A percentile compares a stretch with the other conserved stretches of the same genome.
These are phyloP conservation scores for Phoxinus phoxinus DNA, from an alignment of 2,113 vertebrate species.

Conservation along the genomic window DNA sequence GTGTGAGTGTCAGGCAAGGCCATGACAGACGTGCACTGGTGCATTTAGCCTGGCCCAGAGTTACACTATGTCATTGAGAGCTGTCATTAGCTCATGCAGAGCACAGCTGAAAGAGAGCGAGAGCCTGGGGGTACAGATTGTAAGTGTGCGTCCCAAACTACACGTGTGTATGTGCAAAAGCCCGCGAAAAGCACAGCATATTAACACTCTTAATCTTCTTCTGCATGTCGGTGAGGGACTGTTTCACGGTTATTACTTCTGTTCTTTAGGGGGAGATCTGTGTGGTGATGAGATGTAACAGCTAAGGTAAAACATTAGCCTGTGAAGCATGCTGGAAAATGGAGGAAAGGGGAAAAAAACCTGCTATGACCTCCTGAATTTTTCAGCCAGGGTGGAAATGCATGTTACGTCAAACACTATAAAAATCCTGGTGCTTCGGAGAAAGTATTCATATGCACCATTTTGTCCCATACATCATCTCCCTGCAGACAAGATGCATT, in stretches of 20 bases:
- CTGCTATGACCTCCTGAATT: slow-evolving; percentile 39
- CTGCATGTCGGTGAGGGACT: slow-evolving; percentile 60
- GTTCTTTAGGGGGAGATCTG: slow-evolving; percentile 60
- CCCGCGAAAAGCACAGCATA: slow-evolving; percentile 58
- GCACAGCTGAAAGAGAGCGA: slow-evolving; percentile 58
- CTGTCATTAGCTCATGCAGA: slow-evolving; percentile 62
- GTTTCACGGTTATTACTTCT: slow-evolving; percentile 63
- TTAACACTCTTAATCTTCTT: slow-evolving; percentile 63
- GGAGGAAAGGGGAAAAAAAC: neutral
- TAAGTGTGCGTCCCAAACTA: slow-evolving; percentile 19
- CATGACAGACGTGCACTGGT: slow-evolving; percentile 54
- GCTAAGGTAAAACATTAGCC: slow-evolving; percentile 59
- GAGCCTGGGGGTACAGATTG: slow-evolving; percentile 48
- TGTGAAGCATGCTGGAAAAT: slow-evolving; percentile 53
- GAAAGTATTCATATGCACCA: slow-evolving; percentile 46
- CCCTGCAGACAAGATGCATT: slow-evolving; percentile 48
- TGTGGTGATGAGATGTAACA: slow-evolving; percentile 57
- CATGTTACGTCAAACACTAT: slow-evolving; percentile 14
- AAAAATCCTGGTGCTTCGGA: slow-evolving; percentile 41
- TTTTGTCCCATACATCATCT: slow-evolving; percentile 47
- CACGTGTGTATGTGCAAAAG: slow-evolving; percentile 36
- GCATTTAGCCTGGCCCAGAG: slow-evolving; percentile 59
- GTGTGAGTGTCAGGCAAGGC: slow-evolving; percentile 31
- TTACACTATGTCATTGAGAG: slow-evolving; percentile 61
- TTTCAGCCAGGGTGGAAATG: slow-evolving; percentile 42